These are phyloP conservation scores for Eugnorisma glareosa DNA, from an alignment of 2,888 invertebrate species.

Conservation along the genomic window DNA sequence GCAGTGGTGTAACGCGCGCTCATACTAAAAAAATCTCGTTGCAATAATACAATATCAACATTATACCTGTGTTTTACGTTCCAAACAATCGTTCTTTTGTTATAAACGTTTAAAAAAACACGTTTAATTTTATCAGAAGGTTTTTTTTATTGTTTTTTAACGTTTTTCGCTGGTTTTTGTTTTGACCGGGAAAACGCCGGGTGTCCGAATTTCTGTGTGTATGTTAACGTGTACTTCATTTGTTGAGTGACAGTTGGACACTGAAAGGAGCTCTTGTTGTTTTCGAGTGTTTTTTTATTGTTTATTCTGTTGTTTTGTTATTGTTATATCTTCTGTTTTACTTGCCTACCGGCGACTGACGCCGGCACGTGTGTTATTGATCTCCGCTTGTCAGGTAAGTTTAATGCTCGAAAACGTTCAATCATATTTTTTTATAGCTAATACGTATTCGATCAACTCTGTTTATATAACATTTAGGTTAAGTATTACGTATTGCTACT, in stretches of 20 bases:
- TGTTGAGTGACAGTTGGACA: constrained; percentile 77
- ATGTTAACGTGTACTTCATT: constrained; percentile 74
- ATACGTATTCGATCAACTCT: constrained; percentile 34
- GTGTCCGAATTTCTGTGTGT: constrained; percentile 72
- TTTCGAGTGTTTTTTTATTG: constrained; percentile 70
- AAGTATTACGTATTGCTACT: constrained; percentile 18
- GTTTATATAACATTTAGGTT: constrained; percentile 45
- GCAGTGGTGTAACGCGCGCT: constrained; percentile 74
- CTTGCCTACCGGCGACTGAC: constrained; percentile 70
- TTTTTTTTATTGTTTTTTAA: constrained; percentile 72
- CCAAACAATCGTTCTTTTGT: constrained; percentile 50
- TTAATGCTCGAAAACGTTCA: constrained; percentile 39
- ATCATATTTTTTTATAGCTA: constrained; percentile 54
- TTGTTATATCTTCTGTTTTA: constrained; percentile 66
- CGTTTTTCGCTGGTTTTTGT: constrained; percentile 75
- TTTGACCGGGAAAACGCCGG: constrained; percentile 88
- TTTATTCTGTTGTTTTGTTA: constrained; percentile 73
- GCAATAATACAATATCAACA: constrained; percentile 69
- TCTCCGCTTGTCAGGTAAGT: constrained; percentile 78
- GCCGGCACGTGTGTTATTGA: constrained; percentile 83
- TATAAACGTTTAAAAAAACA: constrained; percentile 60
- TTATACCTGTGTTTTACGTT: constrained; percentile 71
- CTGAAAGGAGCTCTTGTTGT: constrained; percentile 66
- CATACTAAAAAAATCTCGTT: constrained; percentile 71
- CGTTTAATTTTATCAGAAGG: constrained; percentile 58